Evolutionary conservation across 2,888 invertebrate genomes (phyloP).

Genomic region (Baccha elongata): DNA sequence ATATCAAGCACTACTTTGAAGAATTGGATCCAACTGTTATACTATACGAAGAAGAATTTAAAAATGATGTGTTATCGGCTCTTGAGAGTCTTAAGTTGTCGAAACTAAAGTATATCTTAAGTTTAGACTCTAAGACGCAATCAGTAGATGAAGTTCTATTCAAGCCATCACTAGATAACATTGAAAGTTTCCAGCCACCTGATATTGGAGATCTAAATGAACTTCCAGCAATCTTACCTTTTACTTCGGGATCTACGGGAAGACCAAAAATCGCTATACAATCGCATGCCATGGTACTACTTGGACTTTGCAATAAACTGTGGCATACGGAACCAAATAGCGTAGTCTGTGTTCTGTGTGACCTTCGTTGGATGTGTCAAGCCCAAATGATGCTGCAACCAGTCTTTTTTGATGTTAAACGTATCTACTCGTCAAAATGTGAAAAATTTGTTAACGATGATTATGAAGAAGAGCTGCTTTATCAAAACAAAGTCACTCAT

Average conservation of each 20-base stretch:
- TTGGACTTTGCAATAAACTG: conserved; percentile 59
- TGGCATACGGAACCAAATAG: conserved; percentile 36
- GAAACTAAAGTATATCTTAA: conserved; percentile 40
- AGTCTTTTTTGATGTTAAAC: conserved; percentile 63
- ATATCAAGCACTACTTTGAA: conserved; percentile 4
- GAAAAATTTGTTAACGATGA: not conserved
- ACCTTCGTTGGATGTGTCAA: conserved; percentile 74
- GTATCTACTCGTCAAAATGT: conserved; percentile 47
- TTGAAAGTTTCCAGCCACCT: conserved; percentile 23
- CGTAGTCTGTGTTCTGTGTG: conserved; percentile 62
- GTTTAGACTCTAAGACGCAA: conserved; percentile 18
- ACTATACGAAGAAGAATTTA: conserved; percentile 64
- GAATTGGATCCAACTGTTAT: conserved; percentile 49
- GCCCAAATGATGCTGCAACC: conserved; percentile 63
- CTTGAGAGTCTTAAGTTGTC: conserved; percentile 35
- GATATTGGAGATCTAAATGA: conserved; percentile 46
- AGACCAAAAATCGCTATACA: conserved; percentile 67
- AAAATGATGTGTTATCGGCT: conserved; percentile 23
- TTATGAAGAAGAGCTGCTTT: too few species aligned
- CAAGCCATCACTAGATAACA: not conserved
- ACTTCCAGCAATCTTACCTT: conserved; percentile 59
- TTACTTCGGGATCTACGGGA: conserved; percentile 73
- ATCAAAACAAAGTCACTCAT: conserved; percentile 68
- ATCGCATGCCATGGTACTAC: conserved; percentile 65
- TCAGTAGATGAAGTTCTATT: conserved; percentile 9